Conservation (phyloP, 2,888 invertebrate species). For the Ametastegia equiseti region DNA sequence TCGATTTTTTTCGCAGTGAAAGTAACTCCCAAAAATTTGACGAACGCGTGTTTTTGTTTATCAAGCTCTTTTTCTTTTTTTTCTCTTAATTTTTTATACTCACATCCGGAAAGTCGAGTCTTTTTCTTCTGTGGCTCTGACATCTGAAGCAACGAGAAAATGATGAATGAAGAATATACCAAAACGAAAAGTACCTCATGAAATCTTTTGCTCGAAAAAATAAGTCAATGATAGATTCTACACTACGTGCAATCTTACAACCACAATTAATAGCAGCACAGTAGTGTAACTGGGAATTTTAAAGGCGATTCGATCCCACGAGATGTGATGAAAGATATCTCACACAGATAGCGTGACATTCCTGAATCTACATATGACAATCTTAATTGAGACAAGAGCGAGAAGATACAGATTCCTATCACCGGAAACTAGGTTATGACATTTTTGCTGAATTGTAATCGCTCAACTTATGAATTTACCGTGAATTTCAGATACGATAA, state of each 20-base stretch:
- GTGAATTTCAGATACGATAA: neutral
- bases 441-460: neutral
- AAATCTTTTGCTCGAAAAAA: neutral
- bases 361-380: too few species aligned
- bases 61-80: neutral
- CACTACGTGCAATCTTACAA: too few species aligned
- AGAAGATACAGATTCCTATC: too few species aligned
- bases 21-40: neutral
- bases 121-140: neutral
- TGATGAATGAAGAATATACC: neutral
- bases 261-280: too few species aligned
- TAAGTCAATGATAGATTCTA: too few species aligned
- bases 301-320: too few species aligned
- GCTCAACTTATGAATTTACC: too few species aligned
- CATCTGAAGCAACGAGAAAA: neutral
- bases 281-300: too few species aligned
- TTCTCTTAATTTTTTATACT: neutral
- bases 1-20: neutral
- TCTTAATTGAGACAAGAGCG: too few species aligned
- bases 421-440: neutral
- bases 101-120: neutral
- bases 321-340: too few species aligned
- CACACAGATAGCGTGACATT: too few species aligned
- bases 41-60: neutral
- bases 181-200: neutral